These are phyloP conservation scores for Odontamblyopus rebecca DNA, from an alignment of 2,797 vertebrate genomes.

Conservation along the genomic window DNA sequence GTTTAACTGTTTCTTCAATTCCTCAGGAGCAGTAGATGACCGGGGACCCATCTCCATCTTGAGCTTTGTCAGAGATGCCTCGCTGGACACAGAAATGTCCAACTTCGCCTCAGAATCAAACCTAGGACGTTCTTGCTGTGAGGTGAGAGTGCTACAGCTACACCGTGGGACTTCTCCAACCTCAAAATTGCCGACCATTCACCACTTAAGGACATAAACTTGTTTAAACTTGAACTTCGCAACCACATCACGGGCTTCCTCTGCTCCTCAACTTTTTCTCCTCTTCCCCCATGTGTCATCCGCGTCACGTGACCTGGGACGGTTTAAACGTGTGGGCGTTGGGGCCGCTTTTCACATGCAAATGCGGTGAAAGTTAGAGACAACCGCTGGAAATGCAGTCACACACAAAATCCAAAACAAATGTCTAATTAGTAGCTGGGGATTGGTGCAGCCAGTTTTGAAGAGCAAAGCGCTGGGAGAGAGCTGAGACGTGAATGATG, in stretches of 20 bases:
- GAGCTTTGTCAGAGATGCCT: no score
- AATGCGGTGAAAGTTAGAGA: constrained; percentile 57
- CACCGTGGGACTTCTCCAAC: background rate
- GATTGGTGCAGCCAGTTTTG: constrained; percentile 54
- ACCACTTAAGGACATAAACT: background rate
- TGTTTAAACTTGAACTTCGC: constrained; percentile 17
- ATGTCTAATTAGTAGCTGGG: constrained; percentile 71
- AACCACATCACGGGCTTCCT: background rate
- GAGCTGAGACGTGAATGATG: constrained; percentile 55
- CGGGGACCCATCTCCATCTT: no score
- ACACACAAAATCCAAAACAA: constrained; percentile 60
- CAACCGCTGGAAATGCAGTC: constrained; percentile 51
- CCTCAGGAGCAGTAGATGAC: no score
- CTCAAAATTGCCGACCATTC: background rate
- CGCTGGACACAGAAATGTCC: no score
- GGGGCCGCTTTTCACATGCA: constrained; percentile 52
- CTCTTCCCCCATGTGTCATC: constrained; percentile 49
- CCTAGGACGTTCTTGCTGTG: background rate
- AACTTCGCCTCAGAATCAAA: background rate
- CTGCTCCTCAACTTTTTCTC: constrained; percentile 16
- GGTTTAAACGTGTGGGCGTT: constrained; percentile 60
- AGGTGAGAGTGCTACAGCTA: background rate
- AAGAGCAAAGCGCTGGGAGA: constrained; percentile 51
- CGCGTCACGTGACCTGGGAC: constrained; percentile 26
- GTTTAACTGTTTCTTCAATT: no score